These are phyloP conservation scores for Cinclus cinclus DNA, from an alignment of 2,113 vertebrate genomes.

Conservation along the genomic window DNA sequence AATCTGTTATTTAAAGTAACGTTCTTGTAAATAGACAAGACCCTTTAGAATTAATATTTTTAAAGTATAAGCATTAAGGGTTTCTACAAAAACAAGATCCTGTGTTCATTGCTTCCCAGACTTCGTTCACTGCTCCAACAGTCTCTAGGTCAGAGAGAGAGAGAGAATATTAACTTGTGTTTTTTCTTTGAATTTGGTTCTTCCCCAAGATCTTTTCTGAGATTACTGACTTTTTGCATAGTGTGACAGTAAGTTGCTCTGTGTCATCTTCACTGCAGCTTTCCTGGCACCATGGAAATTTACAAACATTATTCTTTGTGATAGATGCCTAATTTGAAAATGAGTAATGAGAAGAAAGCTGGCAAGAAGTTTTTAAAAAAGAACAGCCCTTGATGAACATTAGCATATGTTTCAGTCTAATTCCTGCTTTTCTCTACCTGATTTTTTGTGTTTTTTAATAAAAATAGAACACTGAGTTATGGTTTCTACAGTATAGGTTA, in stretches of 20 bases:
- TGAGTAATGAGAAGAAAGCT: background rate
- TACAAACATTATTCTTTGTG: background rate
- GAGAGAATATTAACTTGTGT: background rate
- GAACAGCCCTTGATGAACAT: background rate
- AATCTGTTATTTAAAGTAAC: background rate
- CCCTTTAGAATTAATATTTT: background rate
- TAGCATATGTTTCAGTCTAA: background rate
- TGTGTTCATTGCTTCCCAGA: background rate
- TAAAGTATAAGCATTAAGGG: accelerated
- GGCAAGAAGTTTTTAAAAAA: background rate
- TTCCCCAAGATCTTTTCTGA: background rate
- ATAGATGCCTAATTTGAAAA: background rate
- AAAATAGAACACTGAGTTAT: background rate
- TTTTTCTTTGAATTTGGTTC: background rate
- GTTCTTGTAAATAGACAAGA: background rate
- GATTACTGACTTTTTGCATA: background rate
- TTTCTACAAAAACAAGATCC: background rate
- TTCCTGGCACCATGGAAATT: background rate
- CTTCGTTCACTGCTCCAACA: background rate
- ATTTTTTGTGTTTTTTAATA: background rate
- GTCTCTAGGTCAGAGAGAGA: background rate
- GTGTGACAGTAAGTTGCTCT: background rate
- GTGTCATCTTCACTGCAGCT: background rate
- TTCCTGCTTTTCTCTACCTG: background rate
- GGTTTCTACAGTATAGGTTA: background rate